Conservation (phyloP, 2,888 invertebrate species). For the Ferdinandea cuprea region DNA sequence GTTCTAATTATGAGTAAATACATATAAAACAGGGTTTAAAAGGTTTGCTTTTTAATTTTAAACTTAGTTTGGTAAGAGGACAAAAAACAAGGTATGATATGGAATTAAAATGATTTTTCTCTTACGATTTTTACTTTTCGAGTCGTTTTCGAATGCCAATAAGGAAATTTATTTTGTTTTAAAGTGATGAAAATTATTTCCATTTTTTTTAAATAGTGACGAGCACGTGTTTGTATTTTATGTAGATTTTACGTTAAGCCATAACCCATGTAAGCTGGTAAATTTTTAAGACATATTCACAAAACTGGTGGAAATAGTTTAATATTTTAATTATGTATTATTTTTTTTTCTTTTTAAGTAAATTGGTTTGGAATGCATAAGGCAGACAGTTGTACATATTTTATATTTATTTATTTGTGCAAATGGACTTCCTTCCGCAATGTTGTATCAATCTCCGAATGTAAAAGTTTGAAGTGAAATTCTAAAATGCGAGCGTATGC, state of each 20-base stretch:
- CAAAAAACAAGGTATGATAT: constrained; percentile 61
- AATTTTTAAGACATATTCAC: constrained; percentile 29
- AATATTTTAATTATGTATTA: background rate
- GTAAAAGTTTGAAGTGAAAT: too few species aligned
- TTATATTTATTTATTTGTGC: too few species aligned
- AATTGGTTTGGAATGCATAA: background rate
- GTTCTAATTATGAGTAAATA: constrained; percentile 77
- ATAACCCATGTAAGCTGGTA: constrained; percentile 49
- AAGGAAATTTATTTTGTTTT: constrained; percentile 61
- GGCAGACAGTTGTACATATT: too few species aligned
- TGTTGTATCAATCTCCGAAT: too few species aligned
- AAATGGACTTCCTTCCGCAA: too few species aligned
- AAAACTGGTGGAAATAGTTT: constrained; percentile 42
- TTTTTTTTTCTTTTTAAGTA: background rate
- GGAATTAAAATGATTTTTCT: constrained; percentile 53
- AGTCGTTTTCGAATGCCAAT: constrained; percentile 69
- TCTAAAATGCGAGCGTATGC: too few species aligned
- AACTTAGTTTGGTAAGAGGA: constrained; percentile 25
- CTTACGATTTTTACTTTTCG: constrained; percentile 43
- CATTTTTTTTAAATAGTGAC: constrained; percentile 39
- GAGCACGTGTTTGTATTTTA: constrained; percentile 45
- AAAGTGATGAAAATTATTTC: constrained; percentile 45
- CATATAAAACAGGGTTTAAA: constrained; percentile 76
- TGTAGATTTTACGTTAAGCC: constrained; percentile 43
- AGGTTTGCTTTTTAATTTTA: constrained; percentile 43